Evolutionary conservation across 2,888 invertebrate genomes (phyloP), one percentile per base, ranked within the genome.

Genomic region (Eupeodes luniger): DNA sequence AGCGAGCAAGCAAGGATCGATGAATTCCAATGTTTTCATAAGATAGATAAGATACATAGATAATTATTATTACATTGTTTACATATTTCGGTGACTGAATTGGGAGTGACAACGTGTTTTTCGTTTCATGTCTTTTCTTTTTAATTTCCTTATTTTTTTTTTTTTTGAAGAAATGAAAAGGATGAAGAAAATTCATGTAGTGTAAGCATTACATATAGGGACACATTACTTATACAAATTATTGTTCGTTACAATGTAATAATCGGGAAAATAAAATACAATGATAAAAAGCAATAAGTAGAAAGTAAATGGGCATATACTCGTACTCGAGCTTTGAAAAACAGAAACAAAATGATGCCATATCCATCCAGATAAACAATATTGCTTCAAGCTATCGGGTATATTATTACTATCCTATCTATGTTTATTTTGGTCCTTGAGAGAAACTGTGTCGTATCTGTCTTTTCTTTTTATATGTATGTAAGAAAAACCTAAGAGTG

Each of bases 281-380:
- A 72, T 51, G 19, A 78, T 27, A 67, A 62, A 40, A 66, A 77
- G 64, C 10, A 57, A 72, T 47, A 51, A 69, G 75, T 66, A 62
- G 10, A 59, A 59, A 16, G 55, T 59, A 57, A 55, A 61, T 53
- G 14, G 16, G 61, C 36, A 53, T n/a, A 59, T 40, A 40, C 40
- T 40, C 40, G 40, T 40, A 2, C 40, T 59, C 34, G 34, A 47
- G 12, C 4, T 40, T 16, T 27, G 27, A 27, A 7, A 78, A 55
- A 67, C 36, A 80, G 61, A 53, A 44, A 67, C 67, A 74, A 74
- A 78, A 82, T 67, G 75, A 77, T 85, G 81, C 81, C 81, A 88
- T 88, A 88, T 88, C 81, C 81, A 85, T 85, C 70, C 61, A 88
- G 88, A 81, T 88, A 88, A 85, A 75, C 88, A 88, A 88, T 88